Percentiles rank a stretch among this genome's conserved stretches.
These are phyloP conservation scores for Galaxea fascicularis DNA, from an alignment of 92 coral and sea anemone species.

Conservation along the genomic window DNA sequence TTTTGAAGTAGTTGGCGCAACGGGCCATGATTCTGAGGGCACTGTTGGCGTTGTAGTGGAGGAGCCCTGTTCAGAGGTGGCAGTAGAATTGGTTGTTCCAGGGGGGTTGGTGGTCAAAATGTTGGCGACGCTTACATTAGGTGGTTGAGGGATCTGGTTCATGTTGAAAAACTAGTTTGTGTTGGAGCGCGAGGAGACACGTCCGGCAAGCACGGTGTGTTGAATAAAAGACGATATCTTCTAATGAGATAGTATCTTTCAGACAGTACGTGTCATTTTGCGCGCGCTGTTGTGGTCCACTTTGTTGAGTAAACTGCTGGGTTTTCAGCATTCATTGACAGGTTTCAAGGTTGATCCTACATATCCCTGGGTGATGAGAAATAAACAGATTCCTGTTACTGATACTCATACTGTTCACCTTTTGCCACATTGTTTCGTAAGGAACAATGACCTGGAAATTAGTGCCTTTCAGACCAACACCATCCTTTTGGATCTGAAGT, in stretches of 20 bases:
- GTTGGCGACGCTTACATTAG: not conserved
- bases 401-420: constrained; percentile 66
- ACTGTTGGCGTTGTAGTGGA: not conserved
- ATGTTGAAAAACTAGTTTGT: not conserved
- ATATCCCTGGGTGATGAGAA: constrained; percentile 54
- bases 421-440: constrained; percentile 44
- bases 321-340: constrained; percentile 23
- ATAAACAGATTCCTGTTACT: constrained; percentile 24
- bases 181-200: not conserved
- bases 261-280: not conserved
- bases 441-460: constrained; percentile 24
- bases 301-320: too few species aligned
- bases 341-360: constrained; percentile 39
- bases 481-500: constrained; percentile 54
- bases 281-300: not conserved
- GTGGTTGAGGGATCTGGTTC: not conserved
- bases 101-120: not conserved
- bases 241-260: not conserved
- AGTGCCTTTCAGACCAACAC: constrained; percentile 55
- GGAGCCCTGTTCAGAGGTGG: too few species aligned
- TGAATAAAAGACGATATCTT: constrained; percentile 26
- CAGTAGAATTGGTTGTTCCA: not conserved
- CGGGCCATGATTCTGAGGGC: not conserved
- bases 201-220: constrained; percentile 1
- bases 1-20: too few species aligned